Evolutionary conservation across 2,888 invertebrate genomes (phyloP), one percentile per base, ranked within the genome.

Genomic region (Neuroscelio doddi): DNA sequence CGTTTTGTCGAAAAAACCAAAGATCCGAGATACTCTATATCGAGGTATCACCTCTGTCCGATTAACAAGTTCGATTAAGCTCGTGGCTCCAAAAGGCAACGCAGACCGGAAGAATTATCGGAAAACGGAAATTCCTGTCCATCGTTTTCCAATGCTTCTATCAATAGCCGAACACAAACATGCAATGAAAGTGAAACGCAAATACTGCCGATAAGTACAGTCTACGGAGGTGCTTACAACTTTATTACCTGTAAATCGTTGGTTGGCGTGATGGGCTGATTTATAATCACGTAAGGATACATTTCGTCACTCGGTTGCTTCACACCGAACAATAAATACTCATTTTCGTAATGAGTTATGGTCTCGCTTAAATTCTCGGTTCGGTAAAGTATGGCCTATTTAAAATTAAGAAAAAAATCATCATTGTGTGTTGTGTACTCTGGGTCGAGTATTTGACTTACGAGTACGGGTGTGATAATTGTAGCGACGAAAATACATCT

Each of bases 231-330:
- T 62, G 50, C 57, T 61, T 56, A 61, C 56, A 61, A 50, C 46
- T 64, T 61, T 61, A 64, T 64, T 56, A 70, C 70, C 62, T 70
- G 69, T 17, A 71, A 52, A 55, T 73, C 64, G 45, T 70, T 46
- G 57, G 66, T 55, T 15, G 59, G 55, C 12, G 68, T 70, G 34
- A 73, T 61, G 24, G 44, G 21, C 10, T 71, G 55, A 45, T 65
- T 68, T 17, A 73, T 39, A 27, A 42, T 58, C 51, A 73, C 15
- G 49, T 70, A 69, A 45, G 70, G 64, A 46, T 58, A 63, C 36
- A 62, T 68, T 45, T 73, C 65, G 52, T 68, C 64, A 17, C 68
- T 64, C 17, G 30, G 64, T 38, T 47, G 59, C 21, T 50, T 68
- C 21, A 67, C 62, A 30, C 55, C 44, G 16, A 71, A 68, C 39